Evolutionary conservation across 2,113 vertebrate species (phyloP).

Genomic region (Odocoileus virginianus): DNA sequence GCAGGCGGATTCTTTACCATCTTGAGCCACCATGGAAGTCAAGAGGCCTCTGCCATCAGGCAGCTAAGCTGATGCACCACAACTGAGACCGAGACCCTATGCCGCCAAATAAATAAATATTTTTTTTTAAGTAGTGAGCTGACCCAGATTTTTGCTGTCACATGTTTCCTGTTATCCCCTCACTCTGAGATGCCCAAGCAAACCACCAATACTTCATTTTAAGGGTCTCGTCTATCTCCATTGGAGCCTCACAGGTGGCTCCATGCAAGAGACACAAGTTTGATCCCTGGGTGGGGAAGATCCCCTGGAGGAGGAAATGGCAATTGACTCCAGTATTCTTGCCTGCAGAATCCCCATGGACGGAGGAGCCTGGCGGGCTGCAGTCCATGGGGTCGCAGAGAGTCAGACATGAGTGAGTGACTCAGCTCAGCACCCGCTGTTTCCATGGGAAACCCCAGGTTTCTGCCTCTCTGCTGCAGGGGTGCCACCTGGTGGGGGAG

Average conservation of each 20-base stretch:
- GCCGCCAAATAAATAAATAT: background rate
- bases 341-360: background rate
- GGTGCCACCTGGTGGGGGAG: constrained; percentile 55
- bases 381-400: background rate
- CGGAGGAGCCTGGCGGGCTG: background rate
- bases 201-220: background rate
- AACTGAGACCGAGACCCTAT: background rate
- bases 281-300: background rate
- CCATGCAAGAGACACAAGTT: background rate
- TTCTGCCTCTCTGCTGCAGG: constrained; percentile 40
- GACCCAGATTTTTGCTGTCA: background rate
- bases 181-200: background rate
- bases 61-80: background rate
- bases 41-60: background rate
- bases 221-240: background rate
- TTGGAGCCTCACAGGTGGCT: background rate
- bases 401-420: background rate
- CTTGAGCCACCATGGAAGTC: background rate
- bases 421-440: background rate
- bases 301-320: background rate
- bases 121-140: background rate
- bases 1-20: background rate
- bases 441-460: background rate
- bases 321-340: background rate
- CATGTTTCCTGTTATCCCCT: background rate